These are phyloP conservation scores for Acleris cristana DNA, from an alignment of 2,888 invertebrate species.

Conservation along the genomic window DNA sequence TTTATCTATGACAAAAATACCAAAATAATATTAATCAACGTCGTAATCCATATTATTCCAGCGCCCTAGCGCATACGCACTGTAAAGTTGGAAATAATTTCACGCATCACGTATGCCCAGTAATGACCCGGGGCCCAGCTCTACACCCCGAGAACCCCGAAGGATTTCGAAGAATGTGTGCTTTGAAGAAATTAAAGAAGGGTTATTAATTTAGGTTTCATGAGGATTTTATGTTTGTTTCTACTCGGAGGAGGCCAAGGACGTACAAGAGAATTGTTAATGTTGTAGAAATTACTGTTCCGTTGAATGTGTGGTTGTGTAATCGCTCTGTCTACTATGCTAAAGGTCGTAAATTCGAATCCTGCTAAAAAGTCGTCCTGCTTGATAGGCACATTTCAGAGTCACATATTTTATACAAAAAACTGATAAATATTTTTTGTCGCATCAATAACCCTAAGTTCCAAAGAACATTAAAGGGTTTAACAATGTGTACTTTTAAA, in stretches of 20 bases:
- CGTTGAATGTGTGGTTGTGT: too few relatives aligned
- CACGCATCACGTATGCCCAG: slow-evolving; percentile 80
- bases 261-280: too few relatives aligned
- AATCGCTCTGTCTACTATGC: too few relatives aligned
- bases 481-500: too few relatives aligned
- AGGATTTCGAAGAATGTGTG: slow-evolving; percentile 22
- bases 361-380: too few relatives aligned
- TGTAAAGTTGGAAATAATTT: slow-evolving; percentile 84
- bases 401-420: too few relatives aligned
- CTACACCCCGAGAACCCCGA: slow-evolving; percentile 16
- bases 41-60: slow-evolving; percentile 53
- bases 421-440: too few relatives aligned
- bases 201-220: slow-evolving; percentile 29
- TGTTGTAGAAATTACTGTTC: too few relatives aligned
- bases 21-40: background rate
- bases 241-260: background rate
- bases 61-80: slow-evolving; percentile 70
- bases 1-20: background rate
- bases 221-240: background rate
- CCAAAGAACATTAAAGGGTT: too few relatives aligned
- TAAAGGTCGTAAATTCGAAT: too few relatives aligned
- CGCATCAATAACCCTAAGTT: too few relatives aligned
- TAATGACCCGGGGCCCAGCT: slow-evolving; percentile 71
- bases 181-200: slow-evolving; percentile 30
- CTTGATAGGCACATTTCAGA: too few relatives aligned